Conservation (phyloP, 2,888 invertebrate species). For the Fissipunctia ypsillon region DNA sequence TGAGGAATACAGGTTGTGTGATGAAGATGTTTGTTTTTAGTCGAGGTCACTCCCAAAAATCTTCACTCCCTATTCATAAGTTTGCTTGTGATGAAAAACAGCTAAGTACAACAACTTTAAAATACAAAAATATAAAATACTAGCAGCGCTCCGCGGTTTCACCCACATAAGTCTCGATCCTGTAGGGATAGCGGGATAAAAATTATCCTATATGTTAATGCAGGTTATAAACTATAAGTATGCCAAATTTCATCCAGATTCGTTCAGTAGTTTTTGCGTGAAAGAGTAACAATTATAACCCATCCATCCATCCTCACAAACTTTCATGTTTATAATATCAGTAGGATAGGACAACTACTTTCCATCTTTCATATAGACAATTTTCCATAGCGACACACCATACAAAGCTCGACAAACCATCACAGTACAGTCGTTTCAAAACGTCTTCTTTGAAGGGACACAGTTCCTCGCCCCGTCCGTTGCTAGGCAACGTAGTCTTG, state of each 20-base stretch:
- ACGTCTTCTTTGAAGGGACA: constrained; percentile 45
- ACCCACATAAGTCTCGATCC: no score
- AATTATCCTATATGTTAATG: no score
- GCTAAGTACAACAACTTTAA: not conserved
- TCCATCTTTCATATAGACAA: not conserved
- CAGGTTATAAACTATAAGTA: no score
- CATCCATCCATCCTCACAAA: no score
- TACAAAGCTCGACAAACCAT: constrained; percentile 7
- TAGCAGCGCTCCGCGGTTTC: no score
- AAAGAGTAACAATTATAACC: no score
- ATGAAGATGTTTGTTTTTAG: not conserved
- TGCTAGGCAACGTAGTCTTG: constrained; percentile 71
- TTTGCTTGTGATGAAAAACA: not conserved
- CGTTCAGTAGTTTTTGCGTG: no score
- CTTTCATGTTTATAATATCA: no score
- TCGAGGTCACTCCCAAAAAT: not conserved
- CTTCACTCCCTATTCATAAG: not conserved
- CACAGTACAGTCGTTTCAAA: constrained; percentile 34
- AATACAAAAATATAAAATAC: not conserved
- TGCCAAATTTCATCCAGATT: no score
- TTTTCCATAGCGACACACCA: not conserved
- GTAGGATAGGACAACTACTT: no score
- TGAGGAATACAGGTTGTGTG: not conserved
- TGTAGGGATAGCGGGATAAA: no score
- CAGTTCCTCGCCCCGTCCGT: constrained; percentile 63